Percentiles rank a stretch among this genome's conserved stretches.
Conservation (phyloP, 2,888 invertebrate species). For the Apodemia mormo region DNA sequence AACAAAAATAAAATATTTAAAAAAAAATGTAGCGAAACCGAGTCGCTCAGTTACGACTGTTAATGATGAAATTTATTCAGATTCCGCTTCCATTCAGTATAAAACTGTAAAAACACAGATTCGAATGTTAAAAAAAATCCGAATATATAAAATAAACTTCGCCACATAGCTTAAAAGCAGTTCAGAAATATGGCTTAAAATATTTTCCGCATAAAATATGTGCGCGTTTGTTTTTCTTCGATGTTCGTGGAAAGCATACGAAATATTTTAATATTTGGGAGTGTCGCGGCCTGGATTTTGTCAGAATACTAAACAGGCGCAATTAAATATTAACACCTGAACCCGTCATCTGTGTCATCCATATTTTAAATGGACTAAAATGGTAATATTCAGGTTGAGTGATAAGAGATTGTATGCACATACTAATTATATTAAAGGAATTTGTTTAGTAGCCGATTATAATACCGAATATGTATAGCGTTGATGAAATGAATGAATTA, state of each 20-base stretch:
- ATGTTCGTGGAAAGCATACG: slow-evolving; percentile 8
- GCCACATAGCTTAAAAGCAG: not conserved
- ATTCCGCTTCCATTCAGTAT: too few relatives aligned
- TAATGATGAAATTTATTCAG: too few relatives aligned
- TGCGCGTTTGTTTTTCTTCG: slow-evolving; percentile 10
- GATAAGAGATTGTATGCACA: too few relatives aligned
- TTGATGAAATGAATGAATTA: too few relatives aligned
- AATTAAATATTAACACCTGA: slow-evolving; percentile 12
- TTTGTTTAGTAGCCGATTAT: too few relatives aligned
- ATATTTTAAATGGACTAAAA: too few relatives aligned
- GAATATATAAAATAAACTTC: not conserved
- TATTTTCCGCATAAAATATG: slow-evolving; percentile 5
- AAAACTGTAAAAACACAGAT: not conserved
- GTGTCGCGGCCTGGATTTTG: not conserved
- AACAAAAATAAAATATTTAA: too few relatives aligned
- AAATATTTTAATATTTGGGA: slow-evolving; percentile 7
- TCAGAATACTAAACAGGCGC: slow-evolving; percentile 4
- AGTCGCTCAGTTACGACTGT: too few relatives aligned
- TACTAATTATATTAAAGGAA: too few relatives aligned
- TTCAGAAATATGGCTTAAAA: slow-evolving; percentile 9
- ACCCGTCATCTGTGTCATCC: not conserved
- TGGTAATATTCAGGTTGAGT: too few relatives aligned
- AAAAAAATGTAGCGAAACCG: too few relatives aligned
- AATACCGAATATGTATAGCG: too few relatives aligned
- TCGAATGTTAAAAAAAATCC: not conserved